Conservation (phyloP, 2,113 vertebrate genomes). For the Chamaetylas fuelleborni region DNA sequence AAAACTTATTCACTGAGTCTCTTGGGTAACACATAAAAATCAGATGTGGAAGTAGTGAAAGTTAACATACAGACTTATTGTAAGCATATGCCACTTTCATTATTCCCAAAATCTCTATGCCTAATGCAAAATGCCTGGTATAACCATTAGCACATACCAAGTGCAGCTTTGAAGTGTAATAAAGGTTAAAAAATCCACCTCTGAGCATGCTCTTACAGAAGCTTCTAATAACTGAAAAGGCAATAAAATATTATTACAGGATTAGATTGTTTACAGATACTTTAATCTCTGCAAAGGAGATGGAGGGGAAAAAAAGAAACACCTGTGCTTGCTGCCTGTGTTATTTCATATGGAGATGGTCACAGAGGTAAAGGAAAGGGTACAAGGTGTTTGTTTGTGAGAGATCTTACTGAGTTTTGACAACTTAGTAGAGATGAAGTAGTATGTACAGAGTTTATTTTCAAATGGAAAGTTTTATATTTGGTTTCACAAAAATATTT, state of each 20-base stretch:
- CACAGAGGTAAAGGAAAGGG: neutral
- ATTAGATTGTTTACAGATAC: neutral
- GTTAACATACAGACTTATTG: neutral
- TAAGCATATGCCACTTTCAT: neutral
- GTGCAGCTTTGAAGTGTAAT: neutral
- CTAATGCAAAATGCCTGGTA: neutral
- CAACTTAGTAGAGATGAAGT: neutral
- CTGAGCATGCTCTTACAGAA: neutral
- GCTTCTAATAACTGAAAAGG: neutral
- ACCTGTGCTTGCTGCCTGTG: rapidly evolving
- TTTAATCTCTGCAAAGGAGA: neutral
- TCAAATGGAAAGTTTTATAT: neutral
- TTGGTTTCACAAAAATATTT: neutral
- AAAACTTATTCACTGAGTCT: neutral
- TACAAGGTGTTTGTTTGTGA: neutral
- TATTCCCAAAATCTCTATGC: neutral
- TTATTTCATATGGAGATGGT: neutral
- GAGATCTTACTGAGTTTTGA: neutral
- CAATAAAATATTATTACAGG: neutral
- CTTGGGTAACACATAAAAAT: neutral
- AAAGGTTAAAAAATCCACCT: neutral
- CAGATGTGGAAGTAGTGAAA: neutral
- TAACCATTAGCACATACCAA: neutral
- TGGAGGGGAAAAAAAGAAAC: neutral
- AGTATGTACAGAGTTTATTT: neutral